Conservation (phyloP, 2,113 vertebrate species). For the Electrona antarctica region DNA sequence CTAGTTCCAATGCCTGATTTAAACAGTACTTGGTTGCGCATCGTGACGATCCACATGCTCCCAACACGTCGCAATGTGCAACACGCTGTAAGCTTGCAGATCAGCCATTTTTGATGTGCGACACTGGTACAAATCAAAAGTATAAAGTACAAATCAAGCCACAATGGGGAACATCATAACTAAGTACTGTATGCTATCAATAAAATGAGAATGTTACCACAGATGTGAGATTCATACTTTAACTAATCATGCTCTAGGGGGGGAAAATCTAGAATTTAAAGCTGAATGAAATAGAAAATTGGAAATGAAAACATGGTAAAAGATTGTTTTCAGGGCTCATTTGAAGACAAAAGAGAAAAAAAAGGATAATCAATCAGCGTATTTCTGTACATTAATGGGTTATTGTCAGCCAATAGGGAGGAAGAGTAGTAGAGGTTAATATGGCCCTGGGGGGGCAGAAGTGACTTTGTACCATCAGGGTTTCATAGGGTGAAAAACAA, state of each 20-base stretch:
- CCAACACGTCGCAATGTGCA: too few species aligned
- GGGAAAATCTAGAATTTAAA: constrained; percentile 39
- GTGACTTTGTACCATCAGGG: constrained; percentile 12
- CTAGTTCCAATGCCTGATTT: too few species aligned
- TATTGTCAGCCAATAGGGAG: constrained; percentile 28
- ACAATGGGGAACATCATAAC: constrained; percentile 13
- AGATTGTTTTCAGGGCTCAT: constrained; percentile 58
- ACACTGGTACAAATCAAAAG: too few species aligned
- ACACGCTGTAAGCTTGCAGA: too few species aligned
- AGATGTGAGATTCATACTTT: constrained; percentile 37
- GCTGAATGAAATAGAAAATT: constrained; percentile 41
- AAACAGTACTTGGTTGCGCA: too few species aligned
- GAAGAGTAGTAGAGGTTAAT: constrained; percentile 58
- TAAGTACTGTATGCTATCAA: background rate
- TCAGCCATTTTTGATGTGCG: too few species aligned
- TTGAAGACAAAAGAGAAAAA: constrained; percentile 10
- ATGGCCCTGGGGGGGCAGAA: constrained; percentile 24
- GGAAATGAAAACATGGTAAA: constrained; percentile 17
- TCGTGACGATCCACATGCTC: too few species aligned
- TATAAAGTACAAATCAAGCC: background rate
- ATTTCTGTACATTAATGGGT: constrained; percentile 22
- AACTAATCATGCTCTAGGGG: constrained; percentile 61
- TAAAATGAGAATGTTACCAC: constrained; percentile 33
- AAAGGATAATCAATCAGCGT: constrained; percentile 30
- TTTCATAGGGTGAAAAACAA: constrained; percentile 5